Evolutionary conservation across 1,140 invertebrate genomes (phyloP), one percentile per base, ranked within the genome.

Genomic region (Leptopilina clavipes): DNA sequence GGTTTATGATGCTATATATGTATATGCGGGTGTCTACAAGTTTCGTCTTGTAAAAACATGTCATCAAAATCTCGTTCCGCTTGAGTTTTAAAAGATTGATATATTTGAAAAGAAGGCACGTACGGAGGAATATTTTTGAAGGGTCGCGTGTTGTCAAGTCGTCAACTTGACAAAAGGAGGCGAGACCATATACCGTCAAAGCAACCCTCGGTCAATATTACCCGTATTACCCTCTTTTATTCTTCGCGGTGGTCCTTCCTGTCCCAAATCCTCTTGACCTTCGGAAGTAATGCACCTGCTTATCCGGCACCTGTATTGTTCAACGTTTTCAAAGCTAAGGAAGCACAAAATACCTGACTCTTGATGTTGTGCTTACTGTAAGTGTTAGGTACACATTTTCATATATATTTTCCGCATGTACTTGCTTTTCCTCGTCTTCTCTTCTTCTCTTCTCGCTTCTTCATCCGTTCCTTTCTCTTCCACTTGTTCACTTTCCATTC

Each of bases 231-330:
- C 12, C 59, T 31, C 25, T 19, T 65, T 65, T 65, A 65, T 65
- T 65, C 59, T 65, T 65, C 59, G 59, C 14, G 59, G 59, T 65
- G 59, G 59, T 37, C 25, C 59, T n/a, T 65, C n/a, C 25, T 65
- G 59, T 31, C 59, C 59, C 59, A 65, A 65, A 65, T 65, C 59
- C 59, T 65, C 59, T 65, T 65, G 59, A 65, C 59, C 59, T 65
- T 65, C 59, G 7, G 12, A 65, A 31, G 11, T 8, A 3, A 65
- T 65, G 59, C 75, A 76, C 75, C 75, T 76, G 75, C 54, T 25
- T 14, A 19, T 52, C 9, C 12, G 31, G 54, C 75, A 76, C 75
- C 75, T 76, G 75, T 76, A 72, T 71, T 71, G 37, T 72, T 59
- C 59, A 31, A 22, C 12, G 22, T 22, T 65, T 65, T 22, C 9